A percentile compares a stretch with the other conserved stretches of the same genome.
phyloP scores from a whole-genome alignment of 2,113 vertebrate species.

The Rhabdomys dilectus region DNA sequence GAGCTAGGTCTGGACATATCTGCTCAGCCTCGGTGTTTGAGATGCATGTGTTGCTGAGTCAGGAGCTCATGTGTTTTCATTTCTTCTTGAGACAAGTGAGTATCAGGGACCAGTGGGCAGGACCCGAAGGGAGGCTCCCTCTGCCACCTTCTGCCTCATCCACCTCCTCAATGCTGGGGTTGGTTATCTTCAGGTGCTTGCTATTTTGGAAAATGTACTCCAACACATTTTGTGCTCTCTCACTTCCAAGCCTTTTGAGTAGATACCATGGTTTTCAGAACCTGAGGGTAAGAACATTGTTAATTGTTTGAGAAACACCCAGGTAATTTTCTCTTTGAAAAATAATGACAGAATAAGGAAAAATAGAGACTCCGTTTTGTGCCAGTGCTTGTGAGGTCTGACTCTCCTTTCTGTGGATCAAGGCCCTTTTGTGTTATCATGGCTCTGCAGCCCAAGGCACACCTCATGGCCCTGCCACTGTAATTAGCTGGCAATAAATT shows the following conservation, averaged over 20 bases:
- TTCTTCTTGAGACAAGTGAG: background rate
- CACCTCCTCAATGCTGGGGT: rapidly evolving
- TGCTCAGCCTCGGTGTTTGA: too few relatives aligned
- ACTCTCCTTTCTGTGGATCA: background rate
- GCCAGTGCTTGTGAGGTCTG: background rate
- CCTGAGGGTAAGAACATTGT: background rate
- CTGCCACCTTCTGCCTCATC: too few relatives aligned
- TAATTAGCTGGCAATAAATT: background rate
- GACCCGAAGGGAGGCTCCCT: background rate
- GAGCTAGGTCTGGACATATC: too few relatives aligned
- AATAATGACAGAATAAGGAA: background rate
- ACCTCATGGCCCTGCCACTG: background rate
- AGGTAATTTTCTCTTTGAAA: background rate
- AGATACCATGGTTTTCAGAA: background rate
- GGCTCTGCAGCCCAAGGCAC: background rate
- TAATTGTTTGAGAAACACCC: background rate
- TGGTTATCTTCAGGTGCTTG: background rate
- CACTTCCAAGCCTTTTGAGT: background rate
- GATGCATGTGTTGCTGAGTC: background rate
- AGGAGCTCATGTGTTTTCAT: background rate
- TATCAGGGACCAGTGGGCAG: rapidly evolving
- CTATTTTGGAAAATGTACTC: background rate
- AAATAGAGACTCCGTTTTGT: too few relatives aligned
- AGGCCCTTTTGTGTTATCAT: background rate
- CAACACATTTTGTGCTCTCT: too few relatives aligned